Base-by-base conservation (phyloP, 2,797 vertebrate species). In the Gila robusta region DNA sequence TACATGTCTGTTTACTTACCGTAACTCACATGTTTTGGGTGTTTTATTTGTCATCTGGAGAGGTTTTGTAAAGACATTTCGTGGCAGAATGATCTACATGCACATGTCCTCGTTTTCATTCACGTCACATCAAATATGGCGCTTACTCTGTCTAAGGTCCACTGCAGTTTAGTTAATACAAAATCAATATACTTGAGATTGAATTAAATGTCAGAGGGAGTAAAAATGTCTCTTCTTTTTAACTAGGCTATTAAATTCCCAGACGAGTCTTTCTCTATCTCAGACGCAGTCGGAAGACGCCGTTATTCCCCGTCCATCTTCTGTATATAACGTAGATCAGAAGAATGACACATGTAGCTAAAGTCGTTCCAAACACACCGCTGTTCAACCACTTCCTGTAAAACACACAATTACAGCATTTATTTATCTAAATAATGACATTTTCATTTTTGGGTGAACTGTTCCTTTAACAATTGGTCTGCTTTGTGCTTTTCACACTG, bases 301-400 rank as follows among this genome's bases (percentile, higher is more conserved):
- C 39, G 12, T 74, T 17, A 49, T 49, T 83, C 23, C 82, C 56
- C 2, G 56, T 83, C 71, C 82, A 83, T 83, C 82, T 76, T 83
- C 82, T 83, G 41, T 76, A 83, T 37, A 37, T 76, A 49, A 83
- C 66, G 82, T 76, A 83, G 71, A 37, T 49, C 7, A 83, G 19
- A 44, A 83, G 14, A 35, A 83, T 66, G 56, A 14, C 56, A 35
- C 59, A 66, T 19, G 82, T 66, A 0, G 56, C 56, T 47, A 83
- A 62, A n/a, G 70, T 83, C 7, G 8, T 19, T 52, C 71, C 82
- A 66, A 83, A 83, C 71, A 83, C 71, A 37, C 82, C 28, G 3
- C 71, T 26, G 41, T 28, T 76, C 59, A 83, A 66, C 82, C 82
- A 83, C 17, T 37, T 66, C 56, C 82, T 83, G 82, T 23, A 79